Conservation (phyloP, 2,113 vertebrate species). For the Abramis brama region DNA sequence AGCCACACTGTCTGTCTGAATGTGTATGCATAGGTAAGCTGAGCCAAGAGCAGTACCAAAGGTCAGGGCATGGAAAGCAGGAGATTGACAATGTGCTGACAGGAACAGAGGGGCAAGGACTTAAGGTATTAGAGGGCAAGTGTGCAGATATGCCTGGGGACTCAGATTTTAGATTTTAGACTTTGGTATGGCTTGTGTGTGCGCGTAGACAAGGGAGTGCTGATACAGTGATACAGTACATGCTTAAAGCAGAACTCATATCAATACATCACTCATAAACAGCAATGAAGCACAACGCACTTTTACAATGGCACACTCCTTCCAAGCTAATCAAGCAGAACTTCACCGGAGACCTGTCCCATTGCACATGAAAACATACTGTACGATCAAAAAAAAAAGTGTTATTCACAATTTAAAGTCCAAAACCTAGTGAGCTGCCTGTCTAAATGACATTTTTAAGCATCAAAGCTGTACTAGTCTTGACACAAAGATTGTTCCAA, state of each 20-base stretch:
- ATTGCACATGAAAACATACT: background rate
- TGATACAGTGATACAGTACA: conserved; percentile 30
- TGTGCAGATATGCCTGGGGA: conserved; percentile 29
- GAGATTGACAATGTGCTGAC: conserved; percentile 64
- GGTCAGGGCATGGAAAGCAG: conserved; percentile 27
- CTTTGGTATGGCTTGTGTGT: conserved; percentile 25
- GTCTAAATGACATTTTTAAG: too few relatives aligned
- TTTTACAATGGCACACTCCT: conserved; percentile 5
- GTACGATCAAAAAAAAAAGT: background rate
- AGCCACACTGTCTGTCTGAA: background rate
- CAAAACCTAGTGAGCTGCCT: too few relatives aligned
- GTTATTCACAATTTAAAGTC: background rate
- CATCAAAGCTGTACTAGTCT: too few relatives aligned
- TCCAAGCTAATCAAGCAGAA: background rate
- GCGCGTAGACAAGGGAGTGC: conserved; percentile 11
- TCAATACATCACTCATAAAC: conserved; percentile 53
- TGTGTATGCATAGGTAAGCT: conserved; percentile 18
- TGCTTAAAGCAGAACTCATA: conserved; percentile 31
- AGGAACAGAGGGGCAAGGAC: conserved; percentile 50
- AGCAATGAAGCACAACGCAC: conserved; percentile 31
- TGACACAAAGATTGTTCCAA: too few relatives aligned
- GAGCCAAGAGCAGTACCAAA: background rate
- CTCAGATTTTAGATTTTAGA: conserved; percentile 38
- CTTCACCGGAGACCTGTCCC: background rate
- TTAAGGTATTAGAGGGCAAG: conserved; percentile 46